Evolutionary conservation across 2,888 invertebrate species (phyloP).

Genomic region (Lumbricus terrestris): DNA sequence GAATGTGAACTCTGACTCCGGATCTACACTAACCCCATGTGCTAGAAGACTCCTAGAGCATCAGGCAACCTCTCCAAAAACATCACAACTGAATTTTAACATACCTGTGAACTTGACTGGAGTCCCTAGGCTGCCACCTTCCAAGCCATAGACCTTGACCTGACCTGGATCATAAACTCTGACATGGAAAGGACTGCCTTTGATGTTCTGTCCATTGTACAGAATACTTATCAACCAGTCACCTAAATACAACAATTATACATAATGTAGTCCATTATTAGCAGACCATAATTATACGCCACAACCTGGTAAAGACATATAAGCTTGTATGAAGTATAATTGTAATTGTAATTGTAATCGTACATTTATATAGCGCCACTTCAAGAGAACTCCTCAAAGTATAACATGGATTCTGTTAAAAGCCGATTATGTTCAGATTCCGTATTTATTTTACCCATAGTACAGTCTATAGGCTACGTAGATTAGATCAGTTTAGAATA

Average conservation of each 20-base stretch:
- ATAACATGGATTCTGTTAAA: too few species aligned
- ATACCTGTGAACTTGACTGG: constrained; percentile 62
- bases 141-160: constrained; percentile 68
- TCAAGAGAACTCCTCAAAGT: too few species aligned
- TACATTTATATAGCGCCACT: too few species aligned
- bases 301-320: neutral
- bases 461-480: too few species aligned
- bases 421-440: too few species aligned
- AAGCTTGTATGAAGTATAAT: too few species aligned
- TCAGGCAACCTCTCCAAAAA: neutral
- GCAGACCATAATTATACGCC: neutral
- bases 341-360: too few species aligned
- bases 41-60: too few species aligned
- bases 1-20: too few species aligned
- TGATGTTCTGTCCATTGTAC: constrained; percentile 90
- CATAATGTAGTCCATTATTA: neutral
- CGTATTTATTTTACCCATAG: too few species aligned
- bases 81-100: neutral
- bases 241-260: constrained; percentile 54
- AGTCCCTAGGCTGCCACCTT: constrained; percentile 63
- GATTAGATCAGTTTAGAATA: too few species aligned
- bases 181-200: constrained; percentile 94
- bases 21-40: too few species aligned
- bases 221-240: constrained; percentile 95
- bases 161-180: constrained; percentile 91